Evolutionary conservation across 2,888 invertebrate genomes (phyloP).

Genomic region (Plutella xylostella): DNA sequence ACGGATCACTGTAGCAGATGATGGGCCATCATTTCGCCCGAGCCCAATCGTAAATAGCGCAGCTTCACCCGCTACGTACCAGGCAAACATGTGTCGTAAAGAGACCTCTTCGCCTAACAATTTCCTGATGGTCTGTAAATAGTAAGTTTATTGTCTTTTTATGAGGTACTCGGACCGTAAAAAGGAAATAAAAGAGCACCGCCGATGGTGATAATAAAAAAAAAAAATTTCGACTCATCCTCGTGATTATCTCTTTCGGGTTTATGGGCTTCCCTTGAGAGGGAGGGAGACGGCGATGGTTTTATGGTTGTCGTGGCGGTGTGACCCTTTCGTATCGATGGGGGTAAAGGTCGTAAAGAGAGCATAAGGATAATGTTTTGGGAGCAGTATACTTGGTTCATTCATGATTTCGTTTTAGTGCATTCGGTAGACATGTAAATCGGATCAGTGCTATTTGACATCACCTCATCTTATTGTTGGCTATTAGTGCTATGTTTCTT

Average conservation of each 20-base stretch:
- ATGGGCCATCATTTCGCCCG: constrained; percentile 43
- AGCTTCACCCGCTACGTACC: constrained; percentile 44
- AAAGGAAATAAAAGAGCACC: constrained; percentile 72
- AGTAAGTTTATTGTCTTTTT: constrained; percentile 72
- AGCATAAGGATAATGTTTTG: constrained; percentile 70
- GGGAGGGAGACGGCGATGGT: constrained; percentile 41
- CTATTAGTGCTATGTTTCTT: too few relatives aligned
- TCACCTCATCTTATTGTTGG: too few relatives aligned
- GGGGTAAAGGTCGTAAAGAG: constrained; percentile 70
- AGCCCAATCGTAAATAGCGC: constrained; percentile 65
- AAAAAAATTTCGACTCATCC: constrained; percentile 71
- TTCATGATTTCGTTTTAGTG: constrained; percentile 70
- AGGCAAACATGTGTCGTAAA: constrained; percentile 67
- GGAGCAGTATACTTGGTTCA: constrained; percentile 68
- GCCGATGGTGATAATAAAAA: constrained; percentile 71
- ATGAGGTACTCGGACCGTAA: constrained; percentile 72
- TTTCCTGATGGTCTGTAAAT: constrained; percentile 72
- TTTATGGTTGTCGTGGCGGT: constrained; percentile 58
- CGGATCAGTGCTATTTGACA: too few relatives aligned
- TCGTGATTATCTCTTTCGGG: constrained; percentile 62
- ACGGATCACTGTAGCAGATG: constrained; percentile 57
- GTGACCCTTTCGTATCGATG: constrained; percentile 67
- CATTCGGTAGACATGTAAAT: constrained; percentile 65
- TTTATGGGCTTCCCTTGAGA: constrained; percentile 39
- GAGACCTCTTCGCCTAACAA: constrained; percentile 70